Evolutionary conservation across 2,113 vertebrate genomes (phyloP).

Genomic region (Promerops cafer): DNA sequence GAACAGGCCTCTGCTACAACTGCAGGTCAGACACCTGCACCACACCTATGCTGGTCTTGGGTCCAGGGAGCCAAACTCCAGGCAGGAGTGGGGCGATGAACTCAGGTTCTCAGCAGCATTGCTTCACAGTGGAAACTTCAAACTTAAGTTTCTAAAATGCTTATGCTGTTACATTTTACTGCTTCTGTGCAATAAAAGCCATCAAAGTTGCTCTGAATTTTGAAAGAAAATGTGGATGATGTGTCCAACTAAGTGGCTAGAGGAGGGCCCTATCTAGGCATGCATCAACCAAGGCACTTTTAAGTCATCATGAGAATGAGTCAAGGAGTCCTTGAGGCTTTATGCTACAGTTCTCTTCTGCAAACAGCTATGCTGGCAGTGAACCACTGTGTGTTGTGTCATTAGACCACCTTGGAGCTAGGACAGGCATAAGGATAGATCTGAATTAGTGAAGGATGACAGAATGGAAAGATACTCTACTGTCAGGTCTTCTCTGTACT

Average conservation of each 20-base stretch:
- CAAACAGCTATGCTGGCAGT: neutral
- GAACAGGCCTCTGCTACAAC: neutral
- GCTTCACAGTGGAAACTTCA: neutral
- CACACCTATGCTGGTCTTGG: neutral
- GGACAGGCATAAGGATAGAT: neutral
- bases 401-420: slow-evolving; percentile 9
- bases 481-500: neutral
- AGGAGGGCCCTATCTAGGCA: neutral
- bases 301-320: neutral
- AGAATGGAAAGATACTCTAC: neutral
- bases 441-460: slow-evolving; percentile 10
- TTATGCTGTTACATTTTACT: neutral
- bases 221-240: neutral
- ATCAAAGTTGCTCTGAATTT: neutral
- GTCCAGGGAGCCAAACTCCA: neutral
- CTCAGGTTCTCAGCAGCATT: neutral
- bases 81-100: neutral
- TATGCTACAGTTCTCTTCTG: neutral
- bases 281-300: neutral
- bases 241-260: neutral
- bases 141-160: neutral
- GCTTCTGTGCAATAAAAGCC: neutral
- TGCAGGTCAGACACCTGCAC: neutral
- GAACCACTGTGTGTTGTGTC: neutral
- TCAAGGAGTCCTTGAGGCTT: neutral